Conservation (phyloP, 1,140 invertebrate genomes). For the Zaprionus camerounensis region DNA sequence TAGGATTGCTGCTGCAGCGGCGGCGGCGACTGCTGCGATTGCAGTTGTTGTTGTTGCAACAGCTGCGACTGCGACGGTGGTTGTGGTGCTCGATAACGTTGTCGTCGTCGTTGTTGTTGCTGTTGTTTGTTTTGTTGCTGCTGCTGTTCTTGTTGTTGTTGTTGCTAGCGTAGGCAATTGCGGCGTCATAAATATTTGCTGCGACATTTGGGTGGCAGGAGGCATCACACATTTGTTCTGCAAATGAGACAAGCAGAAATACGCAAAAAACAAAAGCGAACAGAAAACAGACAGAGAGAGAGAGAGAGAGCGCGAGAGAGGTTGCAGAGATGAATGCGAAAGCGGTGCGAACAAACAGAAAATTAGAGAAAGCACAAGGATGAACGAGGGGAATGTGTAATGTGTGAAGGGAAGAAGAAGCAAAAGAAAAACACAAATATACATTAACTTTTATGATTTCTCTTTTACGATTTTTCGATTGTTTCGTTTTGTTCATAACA, state of each 20-base stretch:
- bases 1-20: conserved; percentile 25
- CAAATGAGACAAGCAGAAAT: conserved; percentile 47
- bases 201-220: conserved; percentile 61
- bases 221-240: conserved; percentile 84
- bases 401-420: conserved; percentile 17
- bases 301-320: background rate
- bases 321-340: background rate
- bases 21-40: conserved; percentile 31
- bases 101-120: conserved; percentile 34
- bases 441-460: conserved; percentile 31
- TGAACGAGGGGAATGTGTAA: background rate
- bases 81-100: conserved; percentile 32
- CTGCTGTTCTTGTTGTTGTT: conserved; percentile 28
- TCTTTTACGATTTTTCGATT: conserved; percentile 22
- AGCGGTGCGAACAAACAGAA: background rate
- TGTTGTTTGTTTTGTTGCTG: conserved; percentile 26
- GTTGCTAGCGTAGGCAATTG: conserved; percentile 49
- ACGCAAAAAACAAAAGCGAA: conserved; percentile 23
- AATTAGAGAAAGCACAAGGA: background rate
- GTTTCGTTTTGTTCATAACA: conserved; percentile 32
- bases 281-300: conserved; percentile 33
- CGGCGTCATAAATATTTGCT: conserved; percentile 79
- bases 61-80: conserved; percentile 17
- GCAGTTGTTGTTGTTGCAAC: conserved; percentile 42
- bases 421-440: conserved; percentile 22